These are phyloP conservation scores for Mystacornis crossleyi DNA, from an alignment of 2,113 vertebrate genomes.

Conservation along the genomic window DNA sequence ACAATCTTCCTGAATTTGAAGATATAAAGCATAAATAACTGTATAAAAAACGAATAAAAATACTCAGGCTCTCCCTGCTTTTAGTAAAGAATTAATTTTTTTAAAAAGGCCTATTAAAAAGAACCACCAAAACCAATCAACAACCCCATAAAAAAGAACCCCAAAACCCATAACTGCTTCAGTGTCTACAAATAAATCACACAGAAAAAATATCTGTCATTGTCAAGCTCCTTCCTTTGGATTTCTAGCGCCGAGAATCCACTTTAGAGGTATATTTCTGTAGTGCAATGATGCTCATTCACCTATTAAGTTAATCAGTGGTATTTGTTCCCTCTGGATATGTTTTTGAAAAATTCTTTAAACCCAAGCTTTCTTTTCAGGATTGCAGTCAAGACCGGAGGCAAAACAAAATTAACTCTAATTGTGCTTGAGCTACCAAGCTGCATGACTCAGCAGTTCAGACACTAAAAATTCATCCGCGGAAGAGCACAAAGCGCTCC, in stretches of 20 bases:
- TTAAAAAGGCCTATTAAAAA: not conserved
- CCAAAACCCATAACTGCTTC: not conserved
- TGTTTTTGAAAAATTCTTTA: not conserved
- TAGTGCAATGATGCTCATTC: not conserved
- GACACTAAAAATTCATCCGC: not conserved
- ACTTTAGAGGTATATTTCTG: not conserved
- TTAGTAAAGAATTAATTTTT: not conserved
- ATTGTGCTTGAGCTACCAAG: not conserved
- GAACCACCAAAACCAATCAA: not conserved
- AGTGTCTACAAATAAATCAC: not conserved
- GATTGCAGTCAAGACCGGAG: not conserved
- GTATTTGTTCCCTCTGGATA: not conserved
- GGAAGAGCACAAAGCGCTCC: not conserved
- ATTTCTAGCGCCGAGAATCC: not conserved
- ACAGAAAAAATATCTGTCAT: not conserved
- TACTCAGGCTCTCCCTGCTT: not conserved
- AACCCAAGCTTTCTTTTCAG: conserved; percentile 13
- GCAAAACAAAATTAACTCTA: conserved; percentile 24
- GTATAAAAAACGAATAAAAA: not conserved
- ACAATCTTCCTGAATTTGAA: not conserved
- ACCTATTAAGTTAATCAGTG: conserved; percentile 38
- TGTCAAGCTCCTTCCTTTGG: not conserved
- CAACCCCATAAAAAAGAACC: rapidly evolving
- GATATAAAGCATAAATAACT: not conserved
- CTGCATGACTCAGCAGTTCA: not conserved